Conservation (phyloP, 2,113 vertebrate genomes). For the Engraulis encrasicolus region DNA sequence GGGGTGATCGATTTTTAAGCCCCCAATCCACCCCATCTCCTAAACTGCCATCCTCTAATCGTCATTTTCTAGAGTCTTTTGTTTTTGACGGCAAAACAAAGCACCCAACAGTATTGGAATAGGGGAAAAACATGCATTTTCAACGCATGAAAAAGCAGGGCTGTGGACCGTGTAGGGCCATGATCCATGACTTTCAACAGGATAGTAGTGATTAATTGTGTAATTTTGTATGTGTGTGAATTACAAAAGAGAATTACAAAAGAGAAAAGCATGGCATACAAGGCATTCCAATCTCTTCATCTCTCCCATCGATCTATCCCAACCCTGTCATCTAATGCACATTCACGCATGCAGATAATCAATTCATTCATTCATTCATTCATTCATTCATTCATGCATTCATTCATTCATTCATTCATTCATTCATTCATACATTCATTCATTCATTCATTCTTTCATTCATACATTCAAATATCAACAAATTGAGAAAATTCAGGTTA, state of each 20-base stretch:
- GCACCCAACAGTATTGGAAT: background rate
- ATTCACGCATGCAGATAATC: too few species aligned
- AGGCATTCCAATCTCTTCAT: too few species aligned
- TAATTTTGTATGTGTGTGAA: background rate
- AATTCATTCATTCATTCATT: too few species aligned
- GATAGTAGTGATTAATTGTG: background rate
- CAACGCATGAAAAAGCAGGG: too few species aligned
- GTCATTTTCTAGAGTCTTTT: conserved; percentile 65
- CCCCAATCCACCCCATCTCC: background rate
- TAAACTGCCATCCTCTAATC: background rate
- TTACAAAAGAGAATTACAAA: background rate
- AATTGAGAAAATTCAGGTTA: too few species aligned
- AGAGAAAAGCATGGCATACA: background rate
- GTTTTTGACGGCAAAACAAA: conserved; percentile 47
- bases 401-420: too few species aligned
- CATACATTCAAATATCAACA: too few species aligned
- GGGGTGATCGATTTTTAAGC: conserved; percentile 81
- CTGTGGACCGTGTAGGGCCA: background rate
- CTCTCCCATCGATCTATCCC: too few species aligned
- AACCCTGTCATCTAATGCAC: too few species aligned
- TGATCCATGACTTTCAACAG: background rate
- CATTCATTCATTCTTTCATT: too few species aligned
- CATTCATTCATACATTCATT: too few species aligned
- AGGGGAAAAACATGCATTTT: background rate
- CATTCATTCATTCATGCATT: too few species aligned